These are phyloP conservation scores for Poeciliopsis paucimaculata DNA, from an alignment of 2,797 vertebrate species.

Conservation along the genomic window DNA sequence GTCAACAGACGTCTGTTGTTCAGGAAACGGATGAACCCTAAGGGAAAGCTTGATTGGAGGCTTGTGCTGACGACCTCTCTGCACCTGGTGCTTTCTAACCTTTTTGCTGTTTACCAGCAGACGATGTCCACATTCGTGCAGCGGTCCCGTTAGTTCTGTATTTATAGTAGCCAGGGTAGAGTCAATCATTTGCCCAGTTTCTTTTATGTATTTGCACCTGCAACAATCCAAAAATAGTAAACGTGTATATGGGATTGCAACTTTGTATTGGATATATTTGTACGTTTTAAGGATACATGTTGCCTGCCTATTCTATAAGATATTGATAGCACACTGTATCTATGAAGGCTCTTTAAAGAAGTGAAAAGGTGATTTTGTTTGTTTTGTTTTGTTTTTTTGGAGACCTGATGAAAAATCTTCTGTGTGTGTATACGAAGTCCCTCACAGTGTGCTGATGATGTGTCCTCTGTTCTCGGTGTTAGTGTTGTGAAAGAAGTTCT, in stretches of 20 bases:
- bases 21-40: constrained; percentile 48
- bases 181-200: constrained; percentile 29
- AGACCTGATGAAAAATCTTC: constrained; percentile 73
- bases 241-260: constrained; percentile 69
- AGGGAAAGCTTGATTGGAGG: constrained; percentile 41
- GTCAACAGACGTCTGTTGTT: constrained; percentile 50
- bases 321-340: constrained; percentile 78
- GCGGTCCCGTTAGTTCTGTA: constrained; percentile 34
- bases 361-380: constrained; percentile 26
- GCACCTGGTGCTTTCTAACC: constrained; percentile 77
- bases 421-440: constrained; percentile 59
- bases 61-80: constrained; percentile 57
- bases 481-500: constrained; percentile 73
- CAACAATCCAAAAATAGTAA: constrained; percentile 59
- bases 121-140: constrained; percentile 44
- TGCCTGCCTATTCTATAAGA: constrained; percentile 79
- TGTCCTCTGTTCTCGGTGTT: constrained; percentile 72
- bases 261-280: constrained; percentile 63
- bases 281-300: constrained; percentile 66
- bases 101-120: constrained; percentile 60
- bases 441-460: constrained; percentile 71
- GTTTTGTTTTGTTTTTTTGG: not conserved
- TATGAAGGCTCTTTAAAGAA: constrained; percentile 76
- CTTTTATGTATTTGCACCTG: constrained; percentile 59
- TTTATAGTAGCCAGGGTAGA: constrained; percentile 18